phyloP scores from a whole-genome alignment of 2,113 vertebrate species.

The Scalopus aquaticus region DNA sequence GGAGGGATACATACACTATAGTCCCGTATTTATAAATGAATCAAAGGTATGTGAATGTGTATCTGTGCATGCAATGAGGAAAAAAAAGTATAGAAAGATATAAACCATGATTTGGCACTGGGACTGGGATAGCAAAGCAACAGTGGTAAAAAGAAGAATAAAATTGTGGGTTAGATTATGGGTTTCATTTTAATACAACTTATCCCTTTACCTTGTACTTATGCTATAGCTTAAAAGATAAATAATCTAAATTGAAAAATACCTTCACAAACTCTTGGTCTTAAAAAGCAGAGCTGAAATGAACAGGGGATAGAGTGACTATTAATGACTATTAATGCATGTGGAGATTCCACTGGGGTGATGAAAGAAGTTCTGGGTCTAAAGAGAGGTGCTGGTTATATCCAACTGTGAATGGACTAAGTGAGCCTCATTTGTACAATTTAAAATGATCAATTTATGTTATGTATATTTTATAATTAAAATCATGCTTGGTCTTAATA shows the following conservation, averaged over 20 bases:
- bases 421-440: not conserved
- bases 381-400: fast-evolving
- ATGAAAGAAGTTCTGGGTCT: not conserved
- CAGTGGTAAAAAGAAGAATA: too few species aligned
- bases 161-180: not conserved
- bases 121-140: not conserved
- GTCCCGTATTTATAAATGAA: not conserved
- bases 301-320: too few species aligned
- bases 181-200: not conserved
- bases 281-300: not conserved
- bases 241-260: not conserved
- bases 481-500: not conserved
- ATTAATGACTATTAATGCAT: not conserved
- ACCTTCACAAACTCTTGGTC: not conserved
- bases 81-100: not conserved
- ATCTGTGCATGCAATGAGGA: not conserved
- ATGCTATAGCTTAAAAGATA: not conserved
- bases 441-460: not conserved
- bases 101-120: not conserved
- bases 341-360: not conserved
- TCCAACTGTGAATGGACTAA: not conserved
- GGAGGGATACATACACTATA: too few species aligned
- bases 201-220: not conserved
- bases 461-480: not conserved
- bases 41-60: not conserved